Evolutionary conservation across 2,113 vertebrate genomes (phyloP), one percentile per base, ranked within the genome.

Genomic region (Toxotes jaculatrix): DNA sequence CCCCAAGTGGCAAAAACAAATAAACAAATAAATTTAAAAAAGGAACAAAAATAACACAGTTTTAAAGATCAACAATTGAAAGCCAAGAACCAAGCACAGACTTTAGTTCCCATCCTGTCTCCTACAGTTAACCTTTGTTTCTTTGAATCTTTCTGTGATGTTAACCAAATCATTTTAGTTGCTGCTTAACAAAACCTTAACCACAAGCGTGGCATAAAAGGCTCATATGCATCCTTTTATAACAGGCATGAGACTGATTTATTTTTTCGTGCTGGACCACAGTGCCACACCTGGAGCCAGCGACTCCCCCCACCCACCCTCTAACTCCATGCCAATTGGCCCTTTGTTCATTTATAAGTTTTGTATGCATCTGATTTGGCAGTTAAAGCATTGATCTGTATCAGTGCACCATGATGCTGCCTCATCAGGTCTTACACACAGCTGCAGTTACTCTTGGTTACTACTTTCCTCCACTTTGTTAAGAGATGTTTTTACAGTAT

Each of bases 401-500:
- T 72, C 19, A 5, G 21, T 45, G 23, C 69, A 38, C 10, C 42
- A 49, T 61, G 34, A 17, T 7, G 19, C 62, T 36, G 16, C 17
- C 36, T 72, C 40, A 10, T 79, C 61, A 40, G 19, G 36, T 57
- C 23, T 21, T 9, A 66, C 59, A 1, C 7, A 62, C 43, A 74
- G 51, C 56, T 38, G 12, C 2, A 65, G 57, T 84, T 82, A 80
- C 70, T 67, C 36, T 61, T 45, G 4, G 53, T 67, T 36, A 80
- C 55, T 64, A 5, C 53, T 80, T 64, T 84, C 59, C 27, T 55
- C n/a, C 43, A 76, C 21, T 70, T 49, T 75, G 59, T 78, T 66
- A 66, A 73, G 60, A 51, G 65, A 75, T 84, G 69, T 72, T 88
- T 79, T 87, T 76, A 77, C 64, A 78, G 61, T 56, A 31, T 83